phyloP scores from a whole-genome alignment of 2,888 invertebrate genomes.

The Drosophila eohydei region DNA sequence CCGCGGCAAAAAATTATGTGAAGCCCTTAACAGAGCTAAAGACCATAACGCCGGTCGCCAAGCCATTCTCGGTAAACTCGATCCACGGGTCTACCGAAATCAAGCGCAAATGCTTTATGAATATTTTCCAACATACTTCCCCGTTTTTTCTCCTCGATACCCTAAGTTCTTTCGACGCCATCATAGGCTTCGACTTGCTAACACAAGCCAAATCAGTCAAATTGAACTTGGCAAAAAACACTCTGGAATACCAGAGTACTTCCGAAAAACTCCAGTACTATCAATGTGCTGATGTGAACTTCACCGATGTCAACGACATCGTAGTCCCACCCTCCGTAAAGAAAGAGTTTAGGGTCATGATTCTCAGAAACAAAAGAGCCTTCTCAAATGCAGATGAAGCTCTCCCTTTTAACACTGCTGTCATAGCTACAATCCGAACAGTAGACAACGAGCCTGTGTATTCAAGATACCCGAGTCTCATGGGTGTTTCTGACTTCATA shows the following conservation, averaged over 20 bases:
- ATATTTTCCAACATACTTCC: background rate
- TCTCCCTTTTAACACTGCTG: background rate
- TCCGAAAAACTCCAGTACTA: too few relatives aligned
- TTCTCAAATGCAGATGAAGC: background rate
- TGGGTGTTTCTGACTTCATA: too few relatives aligned
- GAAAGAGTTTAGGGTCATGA: background rate
- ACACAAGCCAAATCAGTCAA: too few relatives aligned
- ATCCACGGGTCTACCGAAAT: background rate
- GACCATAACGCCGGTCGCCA: background rate
- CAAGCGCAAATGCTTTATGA: background rate
- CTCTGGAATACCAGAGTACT: too few relatives aligned
- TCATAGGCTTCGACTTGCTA: background rate
- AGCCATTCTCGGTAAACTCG: background rate
- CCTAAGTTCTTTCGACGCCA: background rate
- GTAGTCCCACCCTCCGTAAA: too few relatives aligned
- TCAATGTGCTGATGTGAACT: too few relatives aligned
- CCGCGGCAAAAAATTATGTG: background rate
- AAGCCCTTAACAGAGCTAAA: too few relatives aligned
- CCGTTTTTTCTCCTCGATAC: background rate
- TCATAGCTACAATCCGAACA: background rate
- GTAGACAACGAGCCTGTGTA: too few relatives aligned
- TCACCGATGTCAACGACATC: too few relatives aligned
- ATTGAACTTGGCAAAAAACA: too few relatives aligned
- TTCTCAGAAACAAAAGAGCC: background rate
- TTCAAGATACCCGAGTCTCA: too few relatives aligned